phyloP scores from a whole-genome alignment of 2,888 invertebrate species.

The Gymnoscelis rufifasciata region DNA sequence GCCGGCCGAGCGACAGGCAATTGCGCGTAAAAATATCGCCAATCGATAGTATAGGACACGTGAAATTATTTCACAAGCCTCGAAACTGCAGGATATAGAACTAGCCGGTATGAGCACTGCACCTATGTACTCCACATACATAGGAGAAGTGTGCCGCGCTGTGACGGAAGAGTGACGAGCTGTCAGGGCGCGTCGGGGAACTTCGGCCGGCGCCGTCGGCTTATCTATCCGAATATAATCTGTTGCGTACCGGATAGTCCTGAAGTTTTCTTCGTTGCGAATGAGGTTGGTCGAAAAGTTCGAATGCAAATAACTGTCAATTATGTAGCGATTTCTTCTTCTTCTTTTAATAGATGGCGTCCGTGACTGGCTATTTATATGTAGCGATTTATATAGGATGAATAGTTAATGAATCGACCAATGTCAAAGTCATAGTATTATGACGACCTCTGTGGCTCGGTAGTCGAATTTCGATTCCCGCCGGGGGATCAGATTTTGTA shows the following conservation, averaged over 20 bases:
- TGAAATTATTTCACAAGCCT: constrained; percentile 42
- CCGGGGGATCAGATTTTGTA: too few species aligned
- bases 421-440: too few species aligned
- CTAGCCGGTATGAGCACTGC: constrained; percentile 43
- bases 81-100: constrained; percentile 49
- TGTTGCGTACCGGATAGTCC: constrained; percentile 3
- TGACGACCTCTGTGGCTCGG: too few species aligned
- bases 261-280: too few species aligned
- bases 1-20: constrained; percentile 36
- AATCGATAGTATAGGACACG: constrained; percentile 38
- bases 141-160: constrained; percentile 64
- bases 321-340: too few species aligned
- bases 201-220: constrained; percentile 47
- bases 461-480: too few species aligned
- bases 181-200: constrained; percentile 64
- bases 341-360: too few species aligned
- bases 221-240: constrained; percentile 10
- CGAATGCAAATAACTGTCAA: too few species aligned
- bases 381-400: too few species aligned
- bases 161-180: constrained; percentile 71
- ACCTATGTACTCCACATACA: constrained; percentile 66
- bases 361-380: too few species aligned
- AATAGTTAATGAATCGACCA: too few species aligned
- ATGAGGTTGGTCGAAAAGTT: too few species aligned
- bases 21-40: constrained; percentile 46